Evolutionary conservation across 2,797 vertebrate genomes (phyloP), one percentile per base, ranked within the genome.

Genomic region (Florisuga fusca): DNA sequence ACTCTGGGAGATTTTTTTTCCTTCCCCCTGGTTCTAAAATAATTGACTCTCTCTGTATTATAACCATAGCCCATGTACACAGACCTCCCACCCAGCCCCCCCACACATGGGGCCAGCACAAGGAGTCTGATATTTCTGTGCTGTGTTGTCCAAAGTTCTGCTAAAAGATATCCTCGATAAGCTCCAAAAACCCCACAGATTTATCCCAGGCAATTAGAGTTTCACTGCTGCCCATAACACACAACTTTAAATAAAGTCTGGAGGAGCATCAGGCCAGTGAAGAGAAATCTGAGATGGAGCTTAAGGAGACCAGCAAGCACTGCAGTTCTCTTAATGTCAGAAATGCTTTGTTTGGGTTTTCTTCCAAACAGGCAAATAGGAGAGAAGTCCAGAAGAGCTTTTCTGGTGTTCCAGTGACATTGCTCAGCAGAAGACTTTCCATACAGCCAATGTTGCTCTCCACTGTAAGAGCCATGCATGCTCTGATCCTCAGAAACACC

Each of bases 351-450:
- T 80, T 63, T 72, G 68, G 19, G 31, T 46, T 92, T 77, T 48
- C 76, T 75, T 74, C 54, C 31, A 74, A 87, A 43, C 10, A 58
- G 57, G 5, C 41, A 77, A 71, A 29, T 3, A 73, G 27, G 4
- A 67, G 10, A 45, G 34, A 63, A 51, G 21, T 34, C 34, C 12
- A 4, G 41, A 79, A 73, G 38, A 26, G 3, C 8, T 50, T 27
- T 74, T 41, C 20, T 57, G 83, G 43, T 8, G 6, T 68, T 15
- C 66, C 59, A 12, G 43, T 9, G 34, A 19, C 45, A 54, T 18
- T 36, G 59, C 0, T 1, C 29, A 68, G 36, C 1, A 1, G 21
- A 16, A 12, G 17, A 71, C 4, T 25, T 36, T 50, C 2, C 1
- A 1, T 46, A 27, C 36, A 73, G 46, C 36, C 17, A 6, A 5